phyloP scores from a whole-genome alignment of 2,113 vertebrate species.

The Poeciliopsis turrubarensis region DNA sequence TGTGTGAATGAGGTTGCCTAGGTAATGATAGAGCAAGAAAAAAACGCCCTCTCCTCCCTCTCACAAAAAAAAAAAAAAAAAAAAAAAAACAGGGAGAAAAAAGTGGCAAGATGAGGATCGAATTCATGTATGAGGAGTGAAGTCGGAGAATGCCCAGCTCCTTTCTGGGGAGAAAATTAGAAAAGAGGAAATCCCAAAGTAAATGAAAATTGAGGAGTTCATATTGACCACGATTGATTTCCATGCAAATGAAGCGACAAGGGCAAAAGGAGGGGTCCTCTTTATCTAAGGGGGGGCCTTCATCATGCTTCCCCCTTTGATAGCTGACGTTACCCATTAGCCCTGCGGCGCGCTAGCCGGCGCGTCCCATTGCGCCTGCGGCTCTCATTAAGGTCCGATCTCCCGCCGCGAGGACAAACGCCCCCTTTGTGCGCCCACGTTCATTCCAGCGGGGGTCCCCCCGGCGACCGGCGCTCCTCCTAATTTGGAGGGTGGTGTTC shows the following conservation, averaged over 20 bases:
- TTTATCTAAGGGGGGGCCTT: conserved; percentile 64
- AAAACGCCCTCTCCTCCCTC: conserved; percentile 77
- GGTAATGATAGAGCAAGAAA: conserved; percentile 81
- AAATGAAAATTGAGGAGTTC: conserved; percentile 80
- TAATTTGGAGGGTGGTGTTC: conserved; percentile 76
- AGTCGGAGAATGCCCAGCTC: conserved; percentile 52
- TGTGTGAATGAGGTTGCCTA: conserved; percentile 84
- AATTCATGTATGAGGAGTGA: conserved; percentile 66
- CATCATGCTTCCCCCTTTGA: conserved; percentile 77
- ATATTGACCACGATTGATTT: conserved; percentile 79
- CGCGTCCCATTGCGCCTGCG: conserved; percentile 64
- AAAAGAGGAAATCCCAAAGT: conserved; percentile 77
- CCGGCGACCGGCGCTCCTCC: conserved; percentile 63
- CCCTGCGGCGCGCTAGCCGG: conserved; percentile 54
- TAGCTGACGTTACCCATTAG: conserved; percentile 75
- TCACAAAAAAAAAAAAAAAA: conserved; percentile 46
- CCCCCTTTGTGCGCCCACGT: conserved; percentile 72
- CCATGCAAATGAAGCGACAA: conserved; percentile 76
- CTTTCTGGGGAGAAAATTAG: conserved; percentile 58
- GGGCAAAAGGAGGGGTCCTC: conserved; percentile 29
- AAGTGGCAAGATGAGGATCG: conserved; percentile 60
- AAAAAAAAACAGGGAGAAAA: conserved; percentile 37
- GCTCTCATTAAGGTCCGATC: conserved; percentile 75
- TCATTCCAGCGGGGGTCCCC: conserved; percentile 59
- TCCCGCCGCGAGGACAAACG: conserved; percentile 78